Base-by-base conservation (phyloP, 2,888 invertebrate genomes). In the Flexamia atlantica region DNA sequence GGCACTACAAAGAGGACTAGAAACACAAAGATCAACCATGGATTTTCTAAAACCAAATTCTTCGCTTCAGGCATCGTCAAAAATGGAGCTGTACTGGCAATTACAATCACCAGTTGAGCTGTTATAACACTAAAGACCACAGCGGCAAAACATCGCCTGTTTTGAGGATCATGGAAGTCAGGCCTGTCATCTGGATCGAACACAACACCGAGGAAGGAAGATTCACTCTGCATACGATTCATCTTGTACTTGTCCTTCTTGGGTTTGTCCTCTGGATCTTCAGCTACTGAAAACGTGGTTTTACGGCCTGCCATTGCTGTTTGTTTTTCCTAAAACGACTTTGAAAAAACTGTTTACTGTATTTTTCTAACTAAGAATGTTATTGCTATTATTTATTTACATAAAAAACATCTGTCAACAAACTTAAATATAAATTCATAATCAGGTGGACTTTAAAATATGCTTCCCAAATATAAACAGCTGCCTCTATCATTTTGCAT, bases 1-100 rank as follows among this genome's bases (percentile, higher is more conserved):
- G 82, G 82, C 32, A 70, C 70, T 9, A 82, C 25, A 20, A 82
- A 36, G 5, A 82, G 28, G 2, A 20, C 28, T 28, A 76, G 5
- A 7, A 25, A n/a, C 46, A 76, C 42, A 10, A 46, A 76, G 1
- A 76, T 40, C 3, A 76, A 5, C 74, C 74, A 76, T 0, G 74
- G 28, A 20, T 76, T 40, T 5, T 76, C 28, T 0, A 40, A 25
- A 25, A 76, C 28, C 1, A 50, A 46, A n/a, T 76, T n/a, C 14
- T 76, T 36, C 3, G 40, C 46, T 25, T 46, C 50, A 4, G 46
- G 28, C 28, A 50, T 17, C 14, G 5, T 9, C 3, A 46, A 2
- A n/a, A 76, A 76, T 12, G 46, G 46, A 17, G 50, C 23, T 28
- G 36, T 25, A 28, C 36, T 46, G 0, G 28, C 1, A 2, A 40